These are phyloP conservation scores for Agrypnus murinus DNA, from an alignment of 2,888 invertebrate genomes.

Conservation along the genomic window DNA sequence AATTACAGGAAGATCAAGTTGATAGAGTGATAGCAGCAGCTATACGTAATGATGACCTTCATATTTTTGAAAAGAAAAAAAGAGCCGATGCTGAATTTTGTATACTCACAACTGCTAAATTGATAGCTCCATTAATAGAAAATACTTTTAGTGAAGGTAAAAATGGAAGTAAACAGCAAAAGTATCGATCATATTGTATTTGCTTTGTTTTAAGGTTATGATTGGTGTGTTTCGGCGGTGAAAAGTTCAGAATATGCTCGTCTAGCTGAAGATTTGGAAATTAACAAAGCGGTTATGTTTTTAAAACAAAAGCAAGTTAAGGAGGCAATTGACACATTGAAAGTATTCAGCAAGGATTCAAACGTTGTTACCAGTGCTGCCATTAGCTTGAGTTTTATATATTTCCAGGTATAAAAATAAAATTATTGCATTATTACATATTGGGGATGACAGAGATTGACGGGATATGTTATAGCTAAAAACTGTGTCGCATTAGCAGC, in stretches of 20 bases:
- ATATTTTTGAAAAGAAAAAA: slow-evolving; percentile 81
- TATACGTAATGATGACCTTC: slow-evolving; percentile 85
- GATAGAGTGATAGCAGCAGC: slow-evolving; percentile 74
- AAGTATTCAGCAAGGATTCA: slow-evolving; percentile 90
- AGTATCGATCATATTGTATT: too few species aligned
- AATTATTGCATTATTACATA: too few species aligned
- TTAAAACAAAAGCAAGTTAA: slow-evolving; percentile 86
- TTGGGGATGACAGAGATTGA: too few species aligned
- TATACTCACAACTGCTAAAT: slow-evolving; percentile 89
- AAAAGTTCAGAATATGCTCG: slow-evolving; percentile 90
- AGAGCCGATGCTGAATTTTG: slow-evolving; percentile 86
- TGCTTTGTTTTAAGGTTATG: slow-evolving; percentile 73
- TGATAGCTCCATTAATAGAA: slow-evolving; percentile 91
- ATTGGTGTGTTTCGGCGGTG: slow-evolving; percentile 95
- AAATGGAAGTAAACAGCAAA: too few species aligned
- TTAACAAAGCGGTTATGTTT: slow-evolving; percentile 91
- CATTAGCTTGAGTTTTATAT: slow-evolving; percentile 89
- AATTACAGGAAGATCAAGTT: slow-evolving; percentile 68
- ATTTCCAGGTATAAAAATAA: slow-evolving; percentile 84
- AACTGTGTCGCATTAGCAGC: too few species aligned
- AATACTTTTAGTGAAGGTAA: slow-evolving; percentile 79
- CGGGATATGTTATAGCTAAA: too few species aligned
- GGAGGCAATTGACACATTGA: slow-evolving; percentile 88
- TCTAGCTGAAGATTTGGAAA: slow-evolving; percentile 90
- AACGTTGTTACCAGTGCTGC: slow-evolving; percentile 89